Conservation (phyloP, 2,113 vertebrate species). For the Cyprichromis sp. region DNA sequence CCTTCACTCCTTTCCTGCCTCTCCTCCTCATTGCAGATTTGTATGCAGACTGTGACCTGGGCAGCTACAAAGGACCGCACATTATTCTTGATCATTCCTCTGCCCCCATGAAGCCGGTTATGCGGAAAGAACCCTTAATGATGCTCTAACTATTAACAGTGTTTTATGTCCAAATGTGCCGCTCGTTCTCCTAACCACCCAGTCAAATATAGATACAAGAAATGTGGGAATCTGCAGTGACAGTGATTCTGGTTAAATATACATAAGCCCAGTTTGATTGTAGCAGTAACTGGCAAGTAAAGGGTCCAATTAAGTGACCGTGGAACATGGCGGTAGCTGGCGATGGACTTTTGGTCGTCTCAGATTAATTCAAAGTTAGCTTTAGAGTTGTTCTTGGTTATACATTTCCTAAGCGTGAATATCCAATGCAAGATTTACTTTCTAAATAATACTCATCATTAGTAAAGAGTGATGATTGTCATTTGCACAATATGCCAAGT, state of each 20-base stretch:
- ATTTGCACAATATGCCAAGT: not conserved
- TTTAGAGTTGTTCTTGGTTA: not conserved
- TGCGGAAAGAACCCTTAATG: constrained; percentile 96
- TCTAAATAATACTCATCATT: not conserved
- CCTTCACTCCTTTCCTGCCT: constrained; percentile 39
- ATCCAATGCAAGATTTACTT: not conserved
- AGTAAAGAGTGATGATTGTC: not conserved
- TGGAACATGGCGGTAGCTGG: not conserved
- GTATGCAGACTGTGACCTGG: constrained; percentile 95
- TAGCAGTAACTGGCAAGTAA: constrained; percentile 18
- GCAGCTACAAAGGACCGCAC: constrained; percentile 84
- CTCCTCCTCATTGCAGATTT: constrained; percentile 82
- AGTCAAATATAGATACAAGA: constrained; percentile 65
- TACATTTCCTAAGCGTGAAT: not conserved
- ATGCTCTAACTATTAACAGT: constrained; percentile 89
- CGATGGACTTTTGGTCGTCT: not conserved
- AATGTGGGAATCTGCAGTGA: constrained; percentile 52
- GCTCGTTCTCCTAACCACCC: constrained; percentile 70
- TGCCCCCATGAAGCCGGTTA: constrained; percentile 87
- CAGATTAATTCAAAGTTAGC: not conserved
- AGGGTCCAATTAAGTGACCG: not conserved
- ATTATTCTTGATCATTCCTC: constrained; percentile 98
- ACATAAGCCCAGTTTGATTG: constrained; percentile 48
- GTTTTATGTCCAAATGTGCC: constrained; percentile 89
- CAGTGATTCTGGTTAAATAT: constrained; percentile 44